Conservation (phyloP, 2,888 invertebrate species). For the Synergus laeviventris region DNA sequence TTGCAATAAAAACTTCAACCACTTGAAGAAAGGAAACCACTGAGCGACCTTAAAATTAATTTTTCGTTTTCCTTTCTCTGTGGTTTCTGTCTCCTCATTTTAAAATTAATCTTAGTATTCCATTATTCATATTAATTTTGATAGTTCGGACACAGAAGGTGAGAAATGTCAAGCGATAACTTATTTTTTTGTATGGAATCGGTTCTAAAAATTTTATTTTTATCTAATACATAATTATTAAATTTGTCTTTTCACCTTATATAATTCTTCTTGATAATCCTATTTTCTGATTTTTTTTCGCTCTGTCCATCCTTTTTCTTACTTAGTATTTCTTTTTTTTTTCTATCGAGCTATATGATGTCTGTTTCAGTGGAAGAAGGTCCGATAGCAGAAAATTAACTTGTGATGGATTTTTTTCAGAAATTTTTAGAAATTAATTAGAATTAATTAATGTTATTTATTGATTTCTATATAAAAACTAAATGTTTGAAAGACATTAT, state of each 20-base stretch:
- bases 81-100: not conserved
- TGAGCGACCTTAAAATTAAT: conserved; percentile 47
- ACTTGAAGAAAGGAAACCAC: conserved; percentile 26
- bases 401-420: not conserved
- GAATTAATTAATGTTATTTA: not conserved
- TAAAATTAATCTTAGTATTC: not conserved
- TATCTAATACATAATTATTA: not conserved
- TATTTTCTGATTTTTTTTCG: not conserved
- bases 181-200: not conserved
- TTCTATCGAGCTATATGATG: not conserved
- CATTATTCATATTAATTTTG: not conserved
- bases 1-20: conserved; percentile 37
- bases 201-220: not conserved
- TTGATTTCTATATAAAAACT: not conserved
- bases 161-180: not conserved
- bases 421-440: not conserved
- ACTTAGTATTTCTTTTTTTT: conserved; percentile 32
- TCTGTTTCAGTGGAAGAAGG: not conserved
- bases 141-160: not conserved
- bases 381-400: not conserved
- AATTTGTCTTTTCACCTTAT: not conserved
- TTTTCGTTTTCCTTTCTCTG: conserved; percentile 44
- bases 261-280: not conserved
- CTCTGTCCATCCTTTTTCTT: conserved; percentile 41
- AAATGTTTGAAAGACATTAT: not conserved